A percentile compares a stretch with the other conserved stretches of the same genome.
Conservation (phyloP, 2,888 invertebrate species). For the Stictocephala bisonia region DNA sequence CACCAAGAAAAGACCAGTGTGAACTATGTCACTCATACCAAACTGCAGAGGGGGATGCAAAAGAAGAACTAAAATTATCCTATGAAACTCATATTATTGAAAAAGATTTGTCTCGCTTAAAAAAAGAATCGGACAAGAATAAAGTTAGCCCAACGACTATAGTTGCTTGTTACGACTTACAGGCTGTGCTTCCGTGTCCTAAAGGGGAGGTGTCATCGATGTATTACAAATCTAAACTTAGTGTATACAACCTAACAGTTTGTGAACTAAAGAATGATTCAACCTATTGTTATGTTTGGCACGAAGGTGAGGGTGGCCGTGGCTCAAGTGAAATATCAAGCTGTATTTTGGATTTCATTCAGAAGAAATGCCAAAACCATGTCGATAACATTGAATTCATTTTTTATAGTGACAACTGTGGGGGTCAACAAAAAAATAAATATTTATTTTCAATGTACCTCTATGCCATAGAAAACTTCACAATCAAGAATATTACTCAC, state of each 20-base stretch:
- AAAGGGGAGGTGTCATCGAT: slow-evolving; percentile 60
- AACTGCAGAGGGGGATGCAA: slow-evolving; percentile 57
- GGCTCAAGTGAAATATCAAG: slow-evolving; percentile 57
- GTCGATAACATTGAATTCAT: slow-evolving; percentile 15
- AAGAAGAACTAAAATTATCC: slow-evolving; percentile 53
- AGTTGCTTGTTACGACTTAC: slow-evolving; percentile 60
- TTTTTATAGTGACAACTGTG: slow-evolving; percentile 55
- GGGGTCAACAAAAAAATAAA: slow-evolving; percentile 55
- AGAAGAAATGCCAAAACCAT: neutral
- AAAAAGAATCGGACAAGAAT: slow-evolving; percentile 59
- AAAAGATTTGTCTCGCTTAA: slow-evolving; percentile 54
- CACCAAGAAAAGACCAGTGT: slow-evolving; percentile 60
- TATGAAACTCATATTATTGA: slow-evolving; percentile 56
- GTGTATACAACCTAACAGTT: slow-evolving; percentile 54
- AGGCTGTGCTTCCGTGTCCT: slow-evolving; percentile 61
- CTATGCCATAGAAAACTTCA: slow-evolving; percentile 48
- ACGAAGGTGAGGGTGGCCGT: slow-evolving; percentile 53
- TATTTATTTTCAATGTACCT: slow-evolving; percentile 52
- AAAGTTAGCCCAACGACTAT: slow-evolving; percentile 46
- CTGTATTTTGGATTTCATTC: slow-evolving; percentile 52
- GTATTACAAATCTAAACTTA: slow-evolving; percentile 56
- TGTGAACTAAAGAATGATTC: slow-evolving; percentile 51
- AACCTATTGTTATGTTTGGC: slow-evolving; percentile 56
- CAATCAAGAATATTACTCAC: slow-evolving; percentile 52
- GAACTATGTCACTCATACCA: slow-evolving; percentile 58